These are phyloP conservation scores for Telmatherina bonti DNA, from an alignment of 2,797 vertebrate species.

Conservation along the genomic window DNA sequence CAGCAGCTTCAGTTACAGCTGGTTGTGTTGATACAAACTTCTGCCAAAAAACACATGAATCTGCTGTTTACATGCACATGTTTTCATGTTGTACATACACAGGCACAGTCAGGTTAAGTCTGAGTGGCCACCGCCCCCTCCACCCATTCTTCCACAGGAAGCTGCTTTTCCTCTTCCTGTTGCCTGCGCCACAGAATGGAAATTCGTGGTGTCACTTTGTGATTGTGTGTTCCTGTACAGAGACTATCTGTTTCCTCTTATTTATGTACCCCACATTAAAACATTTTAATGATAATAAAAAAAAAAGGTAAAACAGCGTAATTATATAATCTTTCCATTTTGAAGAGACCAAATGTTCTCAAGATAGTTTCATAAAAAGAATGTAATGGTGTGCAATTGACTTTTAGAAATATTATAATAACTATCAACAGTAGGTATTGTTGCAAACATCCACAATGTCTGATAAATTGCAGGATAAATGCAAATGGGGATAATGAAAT, in stretches of 20 bases:
- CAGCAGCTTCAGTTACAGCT: slow-evolving; percentile 17
- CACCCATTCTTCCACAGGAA: slow-evolving; percentile 80
- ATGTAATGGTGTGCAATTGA: background rate
- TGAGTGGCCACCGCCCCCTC: slow-evolving; percentile 52
- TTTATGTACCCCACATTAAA: background rate
- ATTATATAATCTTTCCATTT: background rate
- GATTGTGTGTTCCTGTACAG: slow-evolving; percentile 10
- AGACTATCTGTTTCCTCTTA: slow-evolving; percentile 11
- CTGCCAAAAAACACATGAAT: slow-evolving; percentile 29
- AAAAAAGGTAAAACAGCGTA: slow-evolving; percentile 16
- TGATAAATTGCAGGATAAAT: background rate
- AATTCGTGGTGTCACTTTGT: slow-evolving; percentile 50
- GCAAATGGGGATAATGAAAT: background rate
- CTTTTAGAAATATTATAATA: background rate
- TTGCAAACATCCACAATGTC: background rate
- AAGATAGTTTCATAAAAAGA: background rate
- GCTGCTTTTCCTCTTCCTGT: slow-evolving; percentile 78
- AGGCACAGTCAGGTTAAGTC: slow-evolving; percentile 26
- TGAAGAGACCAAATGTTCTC: background rate
- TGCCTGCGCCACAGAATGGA: slow-evolving; percentile 57
- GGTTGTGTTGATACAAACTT: slow-evolving; percentile 39
- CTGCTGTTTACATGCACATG: slow-evolving; percentile 24
- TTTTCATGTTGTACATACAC: slow-evolving; percentile 13
- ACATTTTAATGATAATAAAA: slow-evolving; percentile 2
- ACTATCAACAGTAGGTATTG: background rate